These are phyloP conservation scores for Melopsittacus undulatus DNA, from an alignment of 2,797 vertebrate species.

Conservation along the genomic window DNA sequence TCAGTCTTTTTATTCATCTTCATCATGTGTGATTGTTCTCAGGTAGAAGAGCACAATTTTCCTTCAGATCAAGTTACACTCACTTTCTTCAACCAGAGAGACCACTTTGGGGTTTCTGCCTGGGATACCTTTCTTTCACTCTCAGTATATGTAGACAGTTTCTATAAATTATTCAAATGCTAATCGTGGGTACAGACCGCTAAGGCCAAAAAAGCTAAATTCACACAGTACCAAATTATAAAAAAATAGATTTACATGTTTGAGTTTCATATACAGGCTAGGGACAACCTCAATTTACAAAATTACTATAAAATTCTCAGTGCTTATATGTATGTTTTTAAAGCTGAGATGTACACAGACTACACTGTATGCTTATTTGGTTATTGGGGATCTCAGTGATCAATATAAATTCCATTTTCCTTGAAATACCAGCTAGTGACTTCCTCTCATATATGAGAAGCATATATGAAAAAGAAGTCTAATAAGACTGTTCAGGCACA, in stretches of 20 bases:
- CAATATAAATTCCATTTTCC: not conserved
- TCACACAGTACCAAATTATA: not conserved
- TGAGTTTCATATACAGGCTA: not conserved
- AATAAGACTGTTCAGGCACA: not conserved
- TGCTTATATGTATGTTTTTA: not conserved
- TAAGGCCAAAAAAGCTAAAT: not conserved
- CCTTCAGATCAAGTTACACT: not conserved
- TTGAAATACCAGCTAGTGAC: not conserved
- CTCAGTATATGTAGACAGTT: not conserved
- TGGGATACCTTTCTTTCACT: not conserved
- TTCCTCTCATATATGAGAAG: not conserved
- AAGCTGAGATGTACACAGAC: not conserved
- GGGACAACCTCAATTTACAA: not conserved
- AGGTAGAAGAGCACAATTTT: not conserved
- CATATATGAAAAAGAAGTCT: not conserved
- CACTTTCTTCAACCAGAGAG: not conserved
- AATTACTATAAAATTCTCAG: not conserved
- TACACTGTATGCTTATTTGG: not conserved
- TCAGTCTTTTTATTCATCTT: conserved; percentile 1
- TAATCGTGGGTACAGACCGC: not conserved
- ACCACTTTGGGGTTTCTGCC: not conserved
- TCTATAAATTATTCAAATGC: not conserved
- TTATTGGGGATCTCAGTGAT: not conserved
- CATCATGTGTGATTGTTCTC: not conserved
- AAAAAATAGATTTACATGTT: not conserved